Evolutionary conservation across 2,113 vertebrate genomes (phyloP), one percentile per base, ranked within the genome.

Genomic region (Oenanthe oenanthe): DNA sequence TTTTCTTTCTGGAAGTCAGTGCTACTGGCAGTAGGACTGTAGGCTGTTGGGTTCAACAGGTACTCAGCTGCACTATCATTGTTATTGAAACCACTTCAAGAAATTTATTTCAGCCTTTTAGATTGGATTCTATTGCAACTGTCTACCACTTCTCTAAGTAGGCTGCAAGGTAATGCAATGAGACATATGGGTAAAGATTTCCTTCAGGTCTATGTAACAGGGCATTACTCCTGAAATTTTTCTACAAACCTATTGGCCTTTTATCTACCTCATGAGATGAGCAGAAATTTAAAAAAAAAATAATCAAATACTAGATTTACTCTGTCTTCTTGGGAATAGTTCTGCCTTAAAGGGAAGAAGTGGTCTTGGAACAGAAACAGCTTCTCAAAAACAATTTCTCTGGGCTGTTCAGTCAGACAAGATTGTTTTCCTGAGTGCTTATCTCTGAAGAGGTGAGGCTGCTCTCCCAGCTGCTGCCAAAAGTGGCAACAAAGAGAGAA

Each of bases 61-160:
- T 45, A 81, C 11, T 25, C 42, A 82, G 12, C 50, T 51, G 50
- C 50, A 47, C 17, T 32, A 7, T 16, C 17, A 17, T 0, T 56
- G 13, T 26, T 71, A 91, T 10, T 53, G 71, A 85, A 82, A 82
- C 22, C 32, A 79, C 25, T 63, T n/a, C 43, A 63, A 65, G 36
- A n/a, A 80, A 92, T 47, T 86, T 56, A 70, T 77, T 87, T 80
- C 63, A 77, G 62, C 43, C 73, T 95, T 75, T 89, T 68, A 76
- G 36, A 57, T 1, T 48, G 40, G n/a, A 74, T 77, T 57, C 54
- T 73, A 45, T 11, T 65, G 50, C 63, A 80, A 54, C 26, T 80
- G 13, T 12, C 68, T 63, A 80, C 5, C 38, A 68, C 13, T 56
- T 72, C 31, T 60, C 20, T 14, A 93, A 32, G 40, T 2, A 77